A percentile compares a stretch with the other conserved stretches of the same genome.
phyloP scores from a whole-genome alignment of 2,888 invertebrate genomes.

The Teinopalpus imperialis region DNA sequence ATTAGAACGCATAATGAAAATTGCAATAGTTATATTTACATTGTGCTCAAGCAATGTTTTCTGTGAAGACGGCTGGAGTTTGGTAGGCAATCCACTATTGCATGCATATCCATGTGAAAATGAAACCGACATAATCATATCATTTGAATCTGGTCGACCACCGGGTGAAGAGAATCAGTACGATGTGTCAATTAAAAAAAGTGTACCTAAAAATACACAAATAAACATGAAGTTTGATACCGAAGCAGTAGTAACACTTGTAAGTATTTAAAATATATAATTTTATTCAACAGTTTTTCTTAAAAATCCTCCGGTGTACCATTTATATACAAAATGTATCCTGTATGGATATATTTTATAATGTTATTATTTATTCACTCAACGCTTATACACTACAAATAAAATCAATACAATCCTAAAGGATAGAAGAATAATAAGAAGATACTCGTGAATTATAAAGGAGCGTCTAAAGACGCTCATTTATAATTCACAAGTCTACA shows the following conservation, averaged over 20 bases:
- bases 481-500: too few relatives aligned
- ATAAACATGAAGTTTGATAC: conserved; percentile 22
- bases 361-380: too few relatives aligned
- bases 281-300: too few relatives aligned
- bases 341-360: too few relatives aligned
- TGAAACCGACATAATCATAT: conserved; percentile 5
- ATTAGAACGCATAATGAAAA: conserved; percentile 1
- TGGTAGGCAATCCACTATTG: conserved; percentile 21
- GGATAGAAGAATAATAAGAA: too few relatives aligned
- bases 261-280: too few relatives aligned
- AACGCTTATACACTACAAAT: too few relatives aligned
- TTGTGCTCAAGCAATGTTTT: background rate
- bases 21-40: background rate
- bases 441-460: too few relatives aligned
- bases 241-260: conserved; percentile 20
- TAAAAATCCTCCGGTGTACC: too few relatives aligned
- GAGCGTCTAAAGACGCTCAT: too few relatives aligned
- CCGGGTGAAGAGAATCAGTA: conserved; percentile 24
- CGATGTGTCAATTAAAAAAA: conserved; percentile 1
- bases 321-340: too few relatives aligned
- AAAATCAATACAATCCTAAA: too few relatives aligned
- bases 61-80: conserved; percentile 12
- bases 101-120: conserved; percentile 21
- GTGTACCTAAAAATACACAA: conserved; percentile 16
- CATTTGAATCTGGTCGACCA: conserved; percentile 15